A percentile compares a stretch with the other conserved stretches of the same genome.
Evolutionary conservation across 2,797 vertebrate genomes (phyloP).

Genomic region (Chloroceryle inda): DNA sequence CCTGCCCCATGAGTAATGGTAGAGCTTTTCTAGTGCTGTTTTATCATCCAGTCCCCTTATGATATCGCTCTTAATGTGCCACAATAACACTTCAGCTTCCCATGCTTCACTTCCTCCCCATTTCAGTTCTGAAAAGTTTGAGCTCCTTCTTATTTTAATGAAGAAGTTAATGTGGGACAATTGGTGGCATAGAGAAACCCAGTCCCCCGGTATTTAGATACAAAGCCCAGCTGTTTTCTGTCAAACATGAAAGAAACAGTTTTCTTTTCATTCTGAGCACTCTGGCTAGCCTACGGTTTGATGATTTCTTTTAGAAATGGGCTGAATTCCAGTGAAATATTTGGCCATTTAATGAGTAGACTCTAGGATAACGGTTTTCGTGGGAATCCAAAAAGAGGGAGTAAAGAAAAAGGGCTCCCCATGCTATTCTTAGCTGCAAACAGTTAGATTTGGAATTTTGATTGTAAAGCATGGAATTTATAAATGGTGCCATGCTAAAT

Average conservation of each 20-base stretch:
- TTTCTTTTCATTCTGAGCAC: neutral
- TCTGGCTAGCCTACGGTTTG: slow-evolving; percentile 1
- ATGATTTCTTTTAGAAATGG: slow-evolving; percentile 71
- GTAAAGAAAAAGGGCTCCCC: slow-evolving; percentile 68
- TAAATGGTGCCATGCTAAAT: slow-evolving; percentile 73
- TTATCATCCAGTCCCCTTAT: neutral
- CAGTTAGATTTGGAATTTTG: slow-evolving; percentile 72
- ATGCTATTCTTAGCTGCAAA: slow-evolving; percentile 74
- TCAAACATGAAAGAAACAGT: neutral
- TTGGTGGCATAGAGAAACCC: neutral
- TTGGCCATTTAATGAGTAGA: slow-evolving; percentile 68
- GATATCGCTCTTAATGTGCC: neutral
- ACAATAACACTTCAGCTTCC: neutral
- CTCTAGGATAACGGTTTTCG: slow-evolving; percentile 68
- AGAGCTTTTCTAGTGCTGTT: neutral
- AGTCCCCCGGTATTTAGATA: neutral
- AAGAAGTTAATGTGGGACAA: neutral
- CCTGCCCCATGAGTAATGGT: slow-evolving; percentile 21
- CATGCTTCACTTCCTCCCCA: neutral
- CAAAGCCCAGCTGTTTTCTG: slow-evolving; percentile 57
- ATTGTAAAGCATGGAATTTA: slow-evolving; percentile 69
- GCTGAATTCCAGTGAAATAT: slow-evolving; percentile 70
- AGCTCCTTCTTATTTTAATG: neutral
- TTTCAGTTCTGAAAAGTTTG: neutral
- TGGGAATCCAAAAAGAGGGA: slow-evolving; percentile 74